phyloP scores from a whole-genome alignment of 2,113 vertebrate species.

The Brachyistius frenatus region DNA sequence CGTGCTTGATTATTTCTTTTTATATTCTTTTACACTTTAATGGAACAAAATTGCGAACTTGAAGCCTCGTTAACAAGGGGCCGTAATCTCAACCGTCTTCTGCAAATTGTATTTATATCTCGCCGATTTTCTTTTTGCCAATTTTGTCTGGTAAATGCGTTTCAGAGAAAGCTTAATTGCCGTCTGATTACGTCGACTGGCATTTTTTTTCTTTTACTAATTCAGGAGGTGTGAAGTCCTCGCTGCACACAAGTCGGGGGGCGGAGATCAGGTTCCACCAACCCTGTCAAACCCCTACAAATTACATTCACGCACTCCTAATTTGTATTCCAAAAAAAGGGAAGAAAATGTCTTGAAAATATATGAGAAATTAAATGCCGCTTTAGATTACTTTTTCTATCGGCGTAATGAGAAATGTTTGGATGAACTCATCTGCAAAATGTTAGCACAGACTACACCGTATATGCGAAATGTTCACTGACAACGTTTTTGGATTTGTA shows the following conservation, averaged over 20 bases:
- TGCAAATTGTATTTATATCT: neutral
- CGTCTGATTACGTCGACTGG: slow-evolving; percentile 8
- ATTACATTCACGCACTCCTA: neutral
- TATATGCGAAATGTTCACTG: too few species aligned
- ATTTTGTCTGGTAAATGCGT: neutral
- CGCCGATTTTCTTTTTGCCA: neutral
- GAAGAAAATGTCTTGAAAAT: neutral
- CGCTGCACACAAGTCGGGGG: neutral
- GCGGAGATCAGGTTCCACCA: neutral
- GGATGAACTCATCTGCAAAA: too few species aligned
- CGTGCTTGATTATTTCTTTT: neutral
- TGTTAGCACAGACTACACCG: too few species aligned
- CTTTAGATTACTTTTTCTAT: neutral
- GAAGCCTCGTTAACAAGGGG: neutral
- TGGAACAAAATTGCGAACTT: neutral
- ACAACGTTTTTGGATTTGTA: too few species aligned
- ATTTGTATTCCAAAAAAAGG: neutral
- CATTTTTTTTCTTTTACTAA: neutral
- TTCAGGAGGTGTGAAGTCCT: neutral
- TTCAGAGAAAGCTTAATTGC: slow-evolving; percentile 8
- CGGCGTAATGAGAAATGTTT: neutral
- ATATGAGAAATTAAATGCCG: neutral
- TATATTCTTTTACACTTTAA: neutral
- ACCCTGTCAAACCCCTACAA: neutral
- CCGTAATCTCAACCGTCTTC: too few species aligned